Percentiles rank a stretch among this genome's conserved stretches.
Evolutionary conservation across 2,113 vertebrate genomes (phyloP).

Genomic region (Galemys pyrenaicus): DNA sequence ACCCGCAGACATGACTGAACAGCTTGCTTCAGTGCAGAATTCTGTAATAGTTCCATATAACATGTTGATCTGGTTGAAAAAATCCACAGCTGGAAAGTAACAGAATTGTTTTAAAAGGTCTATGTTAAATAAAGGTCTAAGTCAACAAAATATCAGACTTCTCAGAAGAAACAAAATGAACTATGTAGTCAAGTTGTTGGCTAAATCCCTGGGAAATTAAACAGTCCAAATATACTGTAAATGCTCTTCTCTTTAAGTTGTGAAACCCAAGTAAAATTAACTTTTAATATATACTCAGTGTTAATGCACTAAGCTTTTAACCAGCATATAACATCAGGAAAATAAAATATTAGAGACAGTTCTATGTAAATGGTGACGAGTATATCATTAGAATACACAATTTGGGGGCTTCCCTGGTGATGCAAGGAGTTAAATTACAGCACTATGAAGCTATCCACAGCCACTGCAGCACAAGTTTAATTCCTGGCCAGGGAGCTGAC

Average conservation of each 20-base stretch:
- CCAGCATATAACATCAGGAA: neutral
- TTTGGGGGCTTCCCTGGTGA: too few species aligned
- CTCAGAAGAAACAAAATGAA: slow-evolving; percentile 17
- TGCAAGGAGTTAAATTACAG: too few species aligned
- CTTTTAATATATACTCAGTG: neutral
- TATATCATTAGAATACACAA: neutral
- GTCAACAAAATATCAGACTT: slow-evolving; percentile 13
- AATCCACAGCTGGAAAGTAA: slow-evolving; percentile 91
- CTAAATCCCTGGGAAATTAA: neutral
- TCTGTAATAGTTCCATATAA: slow-evolving; percentile 97
- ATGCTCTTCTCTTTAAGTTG: neutral
- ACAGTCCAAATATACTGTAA: neutral
- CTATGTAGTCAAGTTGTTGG: neutral
- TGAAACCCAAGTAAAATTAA: neutral
- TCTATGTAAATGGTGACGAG: slow-evolving; percentile 27
- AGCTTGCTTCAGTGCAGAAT: slow-evolving; percentile 96
- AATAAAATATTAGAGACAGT: neutral
- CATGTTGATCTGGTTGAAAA: slow-evolving; percentile 99
- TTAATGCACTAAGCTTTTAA: slow-evolving; percentile 24
- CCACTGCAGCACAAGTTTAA: too few species aligned
- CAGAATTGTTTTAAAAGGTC: slow-evolving; percentile 26
- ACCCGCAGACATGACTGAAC: slow-evolving; percentile 96
- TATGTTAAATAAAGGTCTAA: neutral
- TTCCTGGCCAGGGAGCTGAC: too few species aligned
- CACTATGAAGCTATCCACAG: too few species aligned